Evolutionary conservation across 2,113 vertebrate genomes (phyloP).

Genomic region (Petromus typicus): DNA sequence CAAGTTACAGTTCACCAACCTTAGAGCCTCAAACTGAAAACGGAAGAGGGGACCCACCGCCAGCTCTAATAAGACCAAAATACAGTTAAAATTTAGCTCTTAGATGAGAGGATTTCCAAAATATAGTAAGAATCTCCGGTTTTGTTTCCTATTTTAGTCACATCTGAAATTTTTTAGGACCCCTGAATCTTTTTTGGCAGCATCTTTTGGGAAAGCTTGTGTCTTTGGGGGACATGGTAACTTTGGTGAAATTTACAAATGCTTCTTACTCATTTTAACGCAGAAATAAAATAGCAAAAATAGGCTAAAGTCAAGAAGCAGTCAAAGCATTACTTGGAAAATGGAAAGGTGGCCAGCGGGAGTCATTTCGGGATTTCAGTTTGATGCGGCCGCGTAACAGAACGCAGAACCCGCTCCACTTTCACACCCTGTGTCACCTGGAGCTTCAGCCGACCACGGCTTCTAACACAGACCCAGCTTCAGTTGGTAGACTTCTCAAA

Average conservation of each 20-base stretch:
- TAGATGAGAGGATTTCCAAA: not conserved
- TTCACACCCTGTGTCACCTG: not conserved
- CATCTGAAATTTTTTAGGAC: not conserved
- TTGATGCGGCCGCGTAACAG: not conserved
- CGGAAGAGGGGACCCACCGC: no score
- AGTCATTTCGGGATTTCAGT: slow-evolving; percentile 63
- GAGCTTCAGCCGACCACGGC: slow-evolving; percentile 61
- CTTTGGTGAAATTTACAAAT: not conserved
- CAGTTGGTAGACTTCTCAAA: slow-evolving; percentile 3
- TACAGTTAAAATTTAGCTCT: not conserved
- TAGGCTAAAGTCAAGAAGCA: not conserved
- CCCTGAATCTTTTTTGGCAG: not conserved
- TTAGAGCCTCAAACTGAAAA: not conserved
- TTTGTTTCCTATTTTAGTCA: not conserved
- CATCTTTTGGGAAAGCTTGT: not conserved
- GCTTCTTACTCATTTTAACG: slow-evolving; percentile 13
- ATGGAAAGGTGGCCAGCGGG: slow-evolving; percentile 18
- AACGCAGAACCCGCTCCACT: not conserved
- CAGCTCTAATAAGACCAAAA: not conserved
- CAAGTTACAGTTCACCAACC: not conserved
- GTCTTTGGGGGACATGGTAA: not conserved
- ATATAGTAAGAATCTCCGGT: not conserved
- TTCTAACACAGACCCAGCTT: not conserved
- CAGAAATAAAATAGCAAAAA: not conserved
- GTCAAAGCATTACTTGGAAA: slow-evolving; percentile 65